phyloP scores from a whole-genome alignment of 2,113 vertebrate species.

The Crypturellus undulatus region DNA sequence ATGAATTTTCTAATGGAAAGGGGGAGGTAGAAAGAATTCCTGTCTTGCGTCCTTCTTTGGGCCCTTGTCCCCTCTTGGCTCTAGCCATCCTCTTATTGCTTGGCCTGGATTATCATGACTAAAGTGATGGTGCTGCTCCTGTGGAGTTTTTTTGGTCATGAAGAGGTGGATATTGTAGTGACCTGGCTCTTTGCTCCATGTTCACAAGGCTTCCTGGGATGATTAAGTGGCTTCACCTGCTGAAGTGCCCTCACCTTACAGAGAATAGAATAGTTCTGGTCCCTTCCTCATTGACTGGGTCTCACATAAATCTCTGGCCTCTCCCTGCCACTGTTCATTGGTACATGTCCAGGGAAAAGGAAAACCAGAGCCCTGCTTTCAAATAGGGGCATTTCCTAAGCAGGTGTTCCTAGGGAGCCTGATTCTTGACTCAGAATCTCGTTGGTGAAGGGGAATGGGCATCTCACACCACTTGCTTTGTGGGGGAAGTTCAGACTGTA shows the following conservation, averaged over 20 bases:
- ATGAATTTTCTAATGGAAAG: neutral
- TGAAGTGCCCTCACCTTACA: neutral
- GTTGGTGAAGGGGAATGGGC: neutral
- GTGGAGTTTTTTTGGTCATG: neutral
- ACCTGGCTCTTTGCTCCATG: neutral
- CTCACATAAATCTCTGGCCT: neutral
- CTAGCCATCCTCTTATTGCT: neutral
- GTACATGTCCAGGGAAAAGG: neutral
- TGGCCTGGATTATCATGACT: neutral
- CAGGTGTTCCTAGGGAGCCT: neutral
- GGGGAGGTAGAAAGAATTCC: neutral
- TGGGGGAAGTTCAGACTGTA: too few relatives aligned
- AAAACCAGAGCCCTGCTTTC: neutral
- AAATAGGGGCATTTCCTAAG: neutral
- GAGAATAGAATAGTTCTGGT: neutral
- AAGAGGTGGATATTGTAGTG: neutral
- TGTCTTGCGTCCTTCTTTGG: neutral
- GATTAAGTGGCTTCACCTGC: neutral
- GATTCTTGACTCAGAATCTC: neutral
- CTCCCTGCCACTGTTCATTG: neutral
- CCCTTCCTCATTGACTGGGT: neutral
- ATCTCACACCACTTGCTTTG: neutral
- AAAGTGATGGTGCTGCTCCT: neutral
- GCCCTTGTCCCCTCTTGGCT: neutral
- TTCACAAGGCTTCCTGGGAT: conserved; percentile 1